Conservation (phyloP, 1,140 invertebrate genomes). For the Metopolophium dirhodum region DNA sequence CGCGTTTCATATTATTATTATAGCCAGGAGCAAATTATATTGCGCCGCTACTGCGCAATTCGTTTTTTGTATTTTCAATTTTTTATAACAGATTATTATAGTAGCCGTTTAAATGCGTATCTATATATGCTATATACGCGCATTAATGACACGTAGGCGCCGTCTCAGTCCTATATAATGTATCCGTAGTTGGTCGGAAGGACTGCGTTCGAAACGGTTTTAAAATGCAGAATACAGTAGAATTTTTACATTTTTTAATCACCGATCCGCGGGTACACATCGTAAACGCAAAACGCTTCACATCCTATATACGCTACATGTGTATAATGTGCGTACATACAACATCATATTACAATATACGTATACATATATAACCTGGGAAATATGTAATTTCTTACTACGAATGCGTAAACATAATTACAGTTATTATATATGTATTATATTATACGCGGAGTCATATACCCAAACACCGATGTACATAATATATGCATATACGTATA, state of each 20-base stretch:
- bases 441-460: neutral
- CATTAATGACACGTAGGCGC: constrained; percentile 4
- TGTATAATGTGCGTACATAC: neutral
- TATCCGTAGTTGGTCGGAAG: neutral
- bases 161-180: neutral
- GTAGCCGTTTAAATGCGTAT: neutral
- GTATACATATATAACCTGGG: neutral
- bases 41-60: neutral
- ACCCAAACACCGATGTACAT: neutral
- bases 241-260: neutral
- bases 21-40: neutral
- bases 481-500: neutral
- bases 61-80: neutral
- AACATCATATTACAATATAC: too few relatives aligned
- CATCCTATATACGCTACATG: neutral
- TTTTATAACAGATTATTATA: neutral
- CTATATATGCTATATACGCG: too few relatives aligned
- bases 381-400: neutral
- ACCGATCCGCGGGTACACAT: neutral
- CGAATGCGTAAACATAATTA: neutral
- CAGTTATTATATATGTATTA: neutral
- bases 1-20: neutral
- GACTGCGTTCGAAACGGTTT: neutral
- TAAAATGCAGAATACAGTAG: neutral
- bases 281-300: neutral